phyloP scores from a whole-genome alignment of 2,888 invertebrate genomes.

The Aphidoletes aphidimyza region DNA sequence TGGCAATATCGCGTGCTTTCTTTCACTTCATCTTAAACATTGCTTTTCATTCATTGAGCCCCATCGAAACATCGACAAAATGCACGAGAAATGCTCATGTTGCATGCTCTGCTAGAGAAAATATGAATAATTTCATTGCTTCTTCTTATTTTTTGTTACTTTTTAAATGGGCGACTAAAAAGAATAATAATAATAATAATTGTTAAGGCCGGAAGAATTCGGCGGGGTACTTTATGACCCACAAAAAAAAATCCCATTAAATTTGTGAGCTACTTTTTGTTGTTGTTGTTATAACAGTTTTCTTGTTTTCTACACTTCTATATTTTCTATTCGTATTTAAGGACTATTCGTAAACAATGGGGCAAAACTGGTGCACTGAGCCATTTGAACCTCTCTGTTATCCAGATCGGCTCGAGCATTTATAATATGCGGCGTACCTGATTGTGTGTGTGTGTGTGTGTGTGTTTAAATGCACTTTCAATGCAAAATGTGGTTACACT shows the following conservation, averaged over 20 bases:
- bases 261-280: neutral
- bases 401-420: no score
- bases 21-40: constrained; percentile 24
- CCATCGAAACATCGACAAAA: constrained; percentile 17
- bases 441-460: no score
- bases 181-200: neutral
- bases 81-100: neutral
- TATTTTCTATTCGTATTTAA: neutral
- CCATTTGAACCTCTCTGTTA: no score
- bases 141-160: no score
- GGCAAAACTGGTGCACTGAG: neutral
- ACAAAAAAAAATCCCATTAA: constrained; percentile 44
- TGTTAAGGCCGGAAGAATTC: constrained; percentile 29
- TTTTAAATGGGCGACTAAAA: neutral
- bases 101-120: neutral
- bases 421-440: no score
- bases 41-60: neutral
- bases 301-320: neutral
- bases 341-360: neutral
- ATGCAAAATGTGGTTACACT: no score
- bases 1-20: constrained; percentile 21
- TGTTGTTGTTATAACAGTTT: neutral
- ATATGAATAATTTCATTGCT: neutral
- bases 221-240: constrained; percentile 5
- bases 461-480: no score